These are phyloP conservation scores for Centropyge bicolor DNA, from an alignment of 2,797 vertebrate species.

Conservation along the genomic window DNA sequence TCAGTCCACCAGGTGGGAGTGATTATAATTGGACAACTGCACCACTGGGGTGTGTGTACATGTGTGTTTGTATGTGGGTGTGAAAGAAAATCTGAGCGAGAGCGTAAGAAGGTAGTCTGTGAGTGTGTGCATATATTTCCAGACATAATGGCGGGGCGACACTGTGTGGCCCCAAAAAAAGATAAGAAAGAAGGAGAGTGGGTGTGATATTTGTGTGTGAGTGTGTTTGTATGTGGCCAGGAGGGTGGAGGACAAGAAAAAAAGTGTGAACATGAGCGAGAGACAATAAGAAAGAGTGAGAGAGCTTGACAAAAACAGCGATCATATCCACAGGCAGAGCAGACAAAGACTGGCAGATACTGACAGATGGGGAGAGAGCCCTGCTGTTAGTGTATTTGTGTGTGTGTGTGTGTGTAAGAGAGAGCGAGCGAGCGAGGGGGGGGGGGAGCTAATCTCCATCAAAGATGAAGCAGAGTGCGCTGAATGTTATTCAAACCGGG, in stretches of 20 bases:
- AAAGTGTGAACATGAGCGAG: slow-evolving; percentile 28
- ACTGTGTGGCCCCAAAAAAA: slow-evolving; percentile 29
- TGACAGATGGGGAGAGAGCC: slow-evolving; percentile 54
- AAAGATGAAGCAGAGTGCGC: slow-evolving; percentile 61
- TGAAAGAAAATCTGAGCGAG: slow-evolving; percentile 53
- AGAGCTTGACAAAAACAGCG: slow-evolving; percentile 44
- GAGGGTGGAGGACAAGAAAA: not conserved
- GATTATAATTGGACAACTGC: slow-evolving; percentile 72
- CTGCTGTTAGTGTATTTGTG: slow-evolving; percentile 50
- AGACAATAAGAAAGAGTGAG: slow-evolving; percentile 40
- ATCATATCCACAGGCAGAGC: slow-evolving; percentile 51
- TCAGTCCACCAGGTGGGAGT: slow-evolving; percentile 70
- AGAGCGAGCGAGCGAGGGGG: not conserved
- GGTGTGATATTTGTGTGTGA: not conserved
- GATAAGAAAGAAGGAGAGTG: slow-evolving; percentile 18
- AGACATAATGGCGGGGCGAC: slow-evolving; percentile 40
- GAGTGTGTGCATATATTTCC: slow-evolving; percentile 53
- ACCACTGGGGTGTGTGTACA: slow-evolving; percentile 54
- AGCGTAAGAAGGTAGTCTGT: slow-evolving; percentile 40
- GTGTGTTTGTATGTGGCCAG: not conserved
- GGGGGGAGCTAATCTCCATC: slow-evolving; percentile 49
- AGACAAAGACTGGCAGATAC: slow-evolving; percentile 58
- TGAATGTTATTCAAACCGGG: slow-evolving; percentile 60
- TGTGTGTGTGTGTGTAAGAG: not conserved
- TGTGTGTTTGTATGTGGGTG: slow-evolving; percentile 37